Conservation (phyloP, 1,140 invertebrate genomes). For the Spodoptera frugiperda region DNA sequence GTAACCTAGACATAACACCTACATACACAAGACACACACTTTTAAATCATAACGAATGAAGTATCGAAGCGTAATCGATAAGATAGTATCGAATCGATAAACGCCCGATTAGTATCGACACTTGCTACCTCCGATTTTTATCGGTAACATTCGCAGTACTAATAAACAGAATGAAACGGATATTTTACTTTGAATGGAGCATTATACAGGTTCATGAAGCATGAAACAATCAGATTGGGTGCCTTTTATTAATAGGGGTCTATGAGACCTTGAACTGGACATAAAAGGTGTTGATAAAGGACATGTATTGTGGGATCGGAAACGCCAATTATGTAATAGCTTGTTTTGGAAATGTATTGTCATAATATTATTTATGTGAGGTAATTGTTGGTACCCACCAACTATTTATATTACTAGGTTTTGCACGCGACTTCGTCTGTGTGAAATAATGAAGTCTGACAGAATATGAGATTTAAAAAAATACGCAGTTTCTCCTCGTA, state of each 20-base stretch:
- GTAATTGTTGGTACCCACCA: too few species aligned
- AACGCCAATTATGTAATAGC: constrained; percentile 19
- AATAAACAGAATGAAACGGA: constrained; percentile 14
- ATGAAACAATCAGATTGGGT: constrained; percentile 38
- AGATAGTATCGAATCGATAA: too few species aligned
- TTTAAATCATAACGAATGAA: too few species aligned
- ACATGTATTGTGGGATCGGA: constrained; percentile 11
- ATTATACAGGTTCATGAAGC: constrained; percentile 19
- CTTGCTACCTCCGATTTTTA: not conserved
- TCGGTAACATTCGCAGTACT: not conserved
- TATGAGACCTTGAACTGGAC: constrained; percentile 24
- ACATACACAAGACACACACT: too few species aligned
- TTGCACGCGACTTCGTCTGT: too few species aligned
- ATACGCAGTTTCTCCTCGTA: too few species aligned
- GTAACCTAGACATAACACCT: too few species aligned
- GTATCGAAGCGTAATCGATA: too few species aligned
- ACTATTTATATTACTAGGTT: too few species aligned
- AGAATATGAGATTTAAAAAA: too few species aligned
- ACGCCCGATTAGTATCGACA: not conserved
- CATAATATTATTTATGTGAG: too few species aligned
- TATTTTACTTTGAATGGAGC: constrained; percentile 25
- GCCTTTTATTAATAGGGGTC: constrained; percentile 15
- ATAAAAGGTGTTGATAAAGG: not conserved
- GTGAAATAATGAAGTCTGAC: too few species aligned
- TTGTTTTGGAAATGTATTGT: constrained; percentile 1